Evolutionary conservation across 2,888 invertebrate species (phyloP), one percentile per base, ranked within the genome.

Genomic region (Oscheius sp.): DNA sequence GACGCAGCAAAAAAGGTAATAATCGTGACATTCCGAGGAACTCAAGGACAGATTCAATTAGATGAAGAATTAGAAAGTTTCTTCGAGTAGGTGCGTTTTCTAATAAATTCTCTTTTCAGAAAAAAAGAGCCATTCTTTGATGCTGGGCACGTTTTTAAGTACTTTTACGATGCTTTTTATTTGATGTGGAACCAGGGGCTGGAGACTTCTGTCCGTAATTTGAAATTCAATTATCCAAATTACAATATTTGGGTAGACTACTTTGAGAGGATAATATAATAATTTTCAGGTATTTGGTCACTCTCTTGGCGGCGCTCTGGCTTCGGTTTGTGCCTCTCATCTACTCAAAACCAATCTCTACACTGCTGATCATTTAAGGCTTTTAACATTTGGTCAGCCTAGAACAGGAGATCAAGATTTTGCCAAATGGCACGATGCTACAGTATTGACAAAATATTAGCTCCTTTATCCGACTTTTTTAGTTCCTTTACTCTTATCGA

Each of bases 301-400:
- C 66, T 76, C 74, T 2, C 64, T 80, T 63, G 80, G 80, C 15
- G 80, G 73, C 17, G 74, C 80, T 25, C 69, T 80, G 45, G 75
- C 79, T 15, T 79, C 78, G 0, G 71, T 80, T 25, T 74, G 73
- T 10, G 74, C 77, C 15, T 70, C 71, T 1, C 65, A 75, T 25
- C 25, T 80, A 2, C 70, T 80, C 15, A 66, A 71, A 23, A 48
- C 61, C 8, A 71, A 64, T 2, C 39, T 73, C 10, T 71, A 53
- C 34, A 64, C 71, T 3, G 52, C 78, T 2, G 70, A 74, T 6
- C 65, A 70, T n/a, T 69, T 80, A 8, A 61, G 69, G 33, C 46
- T 80, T 57, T 63, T 76, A 33, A 80, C 80, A 27, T 75, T 80
- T 64, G 80, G 80, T n/a, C 80, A 80, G 42, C 80, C 80, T 2